Conservation (phyloP, 2,113 vertebrate species). For the Chlamydotis undulata region DNA sequence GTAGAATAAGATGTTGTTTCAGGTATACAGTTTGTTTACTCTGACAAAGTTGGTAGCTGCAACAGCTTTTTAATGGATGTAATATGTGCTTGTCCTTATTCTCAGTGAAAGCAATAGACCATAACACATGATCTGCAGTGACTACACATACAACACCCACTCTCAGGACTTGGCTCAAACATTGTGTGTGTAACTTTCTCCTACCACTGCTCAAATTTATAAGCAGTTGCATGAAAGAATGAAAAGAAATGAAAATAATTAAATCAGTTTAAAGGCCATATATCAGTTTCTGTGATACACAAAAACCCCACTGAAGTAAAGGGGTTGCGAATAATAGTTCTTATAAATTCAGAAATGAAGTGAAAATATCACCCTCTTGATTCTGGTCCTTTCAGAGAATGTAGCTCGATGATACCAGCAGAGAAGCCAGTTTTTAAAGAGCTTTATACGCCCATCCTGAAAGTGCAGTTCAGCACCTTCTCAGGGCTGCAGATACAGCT, state of each 20-base stretch:
- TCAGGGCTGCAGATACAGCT: slow-evolving; percentile 47
- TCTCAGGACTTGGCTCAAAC: neutral
- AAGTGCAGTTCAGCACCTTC: slow-evolving; percentile 36
- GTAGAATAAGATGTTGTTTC: neutral
- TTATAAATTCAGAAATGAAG: neutral
- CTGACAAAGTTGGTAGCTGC: neutral
- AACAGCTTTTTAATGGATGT: neutral
- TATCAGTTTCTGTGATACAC: neutral
- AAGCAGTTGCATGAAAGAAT: neutral
- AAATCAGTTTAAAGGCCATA: neutral
- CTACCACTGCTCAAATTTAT: neutral
- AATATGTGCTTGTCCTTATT: neutral
- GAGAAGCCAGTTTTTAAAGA: slow-evolving; percentile 1
- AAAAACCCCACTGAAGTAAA: neutral
- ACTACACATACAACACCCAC: neutral
- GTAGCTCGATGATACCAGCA: neutral
- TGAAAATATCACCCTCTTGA: neutral
- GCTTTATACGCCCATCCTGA: neutral
- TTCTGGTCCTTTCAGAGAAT: neutral
- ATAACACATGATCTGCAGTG: neutral
- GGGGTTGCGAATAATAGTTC: neutral
- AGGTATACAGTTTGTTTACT: neutral
- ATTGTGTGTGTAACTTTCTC: neutral
- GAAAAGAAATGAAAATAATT: neutral
- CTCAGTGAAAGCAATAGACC: neutral